A percentile compares a stretch with the other conserved stretches of the same genome.
phyloP scores from a whole-genome alignment of 2,797 vertebrate species.

The Leuciscus waleckii region DNA sequence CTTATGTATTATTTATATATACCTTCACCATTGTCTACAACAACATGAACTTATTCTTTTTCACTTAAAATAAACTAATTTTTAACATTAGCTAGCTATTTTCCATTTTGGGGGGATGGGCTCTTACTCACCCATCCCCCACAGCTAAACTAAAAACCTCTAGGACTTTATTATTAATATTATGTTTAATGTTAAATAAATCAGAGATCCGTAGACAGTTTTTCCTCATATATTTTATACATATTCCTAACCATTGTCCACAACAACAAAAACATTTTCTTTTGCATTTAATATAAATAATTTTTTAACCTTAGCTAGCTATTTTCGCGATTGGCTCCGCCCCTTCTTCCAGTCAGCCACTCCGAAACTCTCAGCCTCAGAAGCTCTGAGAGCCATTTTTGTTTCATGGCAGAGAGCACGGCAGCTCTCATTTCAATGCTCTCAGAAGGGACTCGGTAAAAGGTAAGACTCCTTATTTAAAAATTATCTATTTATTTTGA shows the following conservation, averaged over 20 bases:
- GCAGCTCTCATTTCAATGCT: slow-evolving; percentile 44
- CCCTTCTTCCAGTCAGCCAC: slow-evolving; percentile 44
- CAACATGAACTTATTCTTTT: too few relatives aligned
- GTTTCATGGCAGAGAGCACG: slow-evolving; percentile 57
- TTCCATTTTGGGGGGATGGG: not conserved
- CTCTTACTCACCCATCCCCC: slow-evolving; percentile 4
- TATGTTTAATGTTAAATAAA: not conserved
- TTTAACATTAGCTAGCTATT: too few relatives aligned
- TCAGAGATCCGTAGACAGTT: not conserved
- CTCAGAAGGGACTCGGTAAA: slow-evolving; percentile 37
- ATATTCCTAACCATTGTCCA: not conserved
- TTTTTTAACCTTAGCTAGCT: slow-evolving; percentile 13
- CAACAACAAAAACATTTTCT: not conserved
- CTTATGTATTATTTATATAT: not conserved
- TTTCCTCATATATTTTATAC: not conserved
- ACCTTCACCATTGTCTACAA: not conserved
- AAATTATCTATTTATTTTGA: not conserved
- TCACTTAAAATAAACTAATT: too few relatives aligned
- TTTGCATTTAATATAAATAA: not conserved
- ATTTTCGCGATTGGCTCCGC: slow-evolving; percentile 30
- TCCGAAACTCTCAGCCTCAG: slow-evolving; percentile 40
- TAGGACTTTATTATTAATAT: not conserved
- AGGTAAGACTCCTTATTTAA: slow-evolving; percentile 47
- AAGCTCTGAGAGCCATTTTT: slow-evolving; percentile 61
- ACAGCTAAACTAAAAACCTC: not conserved